Percentiles rank a stretch among this genome's conserved stretches.
phyloP scores from a whole-genome alignment of 2,888 invertebrate species.

The Euplagia quadripunctaria region DNA sequence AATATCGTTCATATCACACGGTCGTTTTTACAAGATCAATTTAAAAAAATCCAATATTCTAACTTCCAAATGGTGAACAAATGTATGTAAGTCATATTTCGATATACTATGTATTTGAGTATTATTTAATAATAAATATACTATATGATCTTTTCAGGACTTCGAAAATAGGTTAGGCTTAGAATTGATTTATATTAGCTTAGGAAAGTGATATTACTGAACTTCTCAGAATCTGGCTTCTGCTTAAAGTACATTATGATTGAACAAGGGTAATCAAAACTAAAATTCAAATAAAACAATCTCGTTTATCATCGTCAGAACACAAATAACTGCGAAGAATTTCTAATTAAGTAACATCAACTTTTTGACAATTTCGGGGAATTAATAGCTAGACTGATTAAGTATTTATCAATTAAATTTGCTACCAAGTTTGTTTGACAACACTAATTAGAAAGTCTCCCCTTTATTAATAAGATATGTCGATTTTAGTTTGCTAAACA shows the following conservation, averaged over 20 bases:
- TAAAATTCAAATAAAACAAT: constrained; percentile 11
- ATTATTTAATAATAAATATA: too few relatives aligned
- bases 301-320: constrained; percentile 39
- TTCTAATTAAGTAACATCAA: constrained; percentile 43
- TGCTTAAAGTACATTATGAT: background rate
- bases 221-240: background rate
- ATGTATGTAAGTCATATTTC: too few relatives aligned
- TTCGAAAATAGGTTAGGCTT: too few relatives aligned
- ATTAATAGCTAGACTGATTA: constrained; percentile 32
- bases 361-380: constrained; percentile 38
- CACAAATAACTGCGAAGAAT: constrained; percentile 11
- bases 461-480: constrained; percentile 16
- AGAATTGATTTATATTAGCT: too few relatives aligned
- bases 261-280: background rate
- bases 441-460: constrained; percentile 27
- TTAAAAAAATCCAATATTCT: too few relatives aligned
- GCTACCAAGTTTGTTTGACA: constrained; percentile 19
- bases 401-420: constrained; percentile 47
- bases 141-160: too few relatives aligned
- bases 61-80: too few relatives aligned
- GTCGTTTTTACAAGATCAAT: too few relatives aligned
- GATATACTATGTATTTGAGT: too few relatives aligned
- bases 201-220: background rate
- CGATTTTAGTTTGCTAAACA: constrained; percentile 2
- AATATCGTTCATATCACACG: too few relatives aligned